Base-by-base conservation (phyloP, 2,797 vertebrate genomes). In the Smutsia gigantea region DNA sequence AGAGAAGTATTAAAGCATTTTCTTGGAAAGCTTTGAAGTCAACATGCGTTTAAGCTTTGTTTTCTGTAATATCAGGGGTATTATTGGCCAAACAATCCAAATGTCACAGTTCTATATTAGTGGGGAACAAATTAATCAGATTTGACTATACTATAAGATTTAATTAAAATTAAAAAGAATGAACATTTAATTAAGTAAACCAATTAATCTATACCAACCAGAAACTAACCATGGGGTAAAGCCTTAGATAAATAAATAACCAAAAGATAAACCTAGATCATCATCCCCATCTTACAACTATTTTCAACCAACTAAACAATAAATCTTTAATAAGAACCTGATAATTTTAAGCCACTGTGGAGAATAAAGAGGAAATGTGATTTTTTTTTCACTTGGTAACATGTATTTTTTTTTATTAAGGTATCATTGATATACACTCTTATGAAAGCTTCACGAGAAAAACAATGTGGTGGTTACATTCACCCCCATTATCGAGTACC, bases 1-100 rank as follows among this genome's bases (percentile, higher is more conserved):
- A 55, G 69, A 90, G 69, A 97, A 86, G 46, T 89, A 83, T 55
- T 59, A 84, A 93, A 74, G 12, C 25, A 57, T 23, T 90, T 93
- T 92, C 77, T 96, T 95, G 93, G 84, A 95, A 97, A 91, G 17
- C 1, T 63, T 84, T 84, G 29, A 90, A 95, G 55, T 72, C 37
- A 92, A 77, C 81, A 39, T 72, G 61, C 88, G 25, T 64, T 7
- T 84, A 71, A 94, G 55, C 46, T 96, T 92, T 95, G 25, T 46
- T 87, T 71, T 85, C 46, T 78, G 2, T 51, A 83, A 34, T 72
- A 25, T 66, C 69, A 90, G 68, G 53, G 63, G 92, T 92, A 90
- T 37, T 31, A 84, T 39, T 75, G 39, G 23, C 3, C 42, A 89
- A 78, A 94, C 17, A 71, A 75, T 4, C n/a, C 29, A 51, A 83